Evolutionary conservation across 2,113 vertebrate genomes (phyloP).

Genomic region (Bolborhynchus lineola): DNA sequence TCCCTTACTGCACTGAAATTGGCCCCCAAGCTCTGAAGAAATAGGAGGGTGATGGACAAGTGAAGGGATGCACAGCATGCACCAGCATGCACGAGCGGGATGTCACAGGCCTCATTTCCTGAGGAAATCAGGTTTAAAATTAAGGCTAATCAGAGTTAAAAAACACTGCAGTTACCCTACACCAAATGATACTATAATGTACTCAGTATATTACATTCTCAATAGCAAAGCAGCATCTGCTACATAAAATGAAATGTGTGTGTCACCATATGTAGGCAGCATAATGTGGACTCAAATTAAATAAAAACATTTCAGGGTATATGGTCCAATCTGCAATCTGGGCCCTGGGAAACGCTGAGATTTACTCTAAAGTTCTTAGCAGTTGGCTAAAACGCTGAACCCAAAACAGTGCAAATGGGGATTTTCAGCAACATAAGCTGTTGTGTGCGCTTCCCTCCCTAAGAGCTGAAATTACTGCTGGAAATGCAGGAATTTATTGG

Average conservation of each 20-base stretch:
- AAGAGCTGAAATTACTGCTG: not conserved
- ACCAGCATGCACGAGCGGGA: not conserved
- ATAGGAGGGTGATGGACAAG: not conserved
- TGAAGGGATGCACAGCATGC: rapidly evolving
- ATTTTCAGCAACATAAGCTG: not conserved
- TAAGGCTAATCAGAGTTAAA: constrained; percentile 47
- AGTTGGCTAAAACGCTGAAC: constrained; percentile 13
- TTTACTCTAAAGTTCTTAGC: not conserved
- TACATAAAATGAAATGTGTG: constrained; percentile 44
- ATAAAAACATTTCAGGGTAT: constrained; percentile 46
- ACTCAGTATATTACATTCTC: constrained; percentile 26
- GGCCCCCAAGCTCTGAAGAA: not conserved
- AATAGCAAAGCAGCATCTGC: constrained; percentile 66
- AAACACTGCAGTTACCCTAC: constrained; percentile 13
- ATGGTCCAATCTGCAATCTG: constrained; percentile 56
- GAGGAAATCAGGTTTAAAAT: constrained; percentile 52
- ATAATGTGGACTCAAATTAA: constrained; percentile 54
- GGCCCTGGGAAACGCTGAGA: constrained; percentile 22
- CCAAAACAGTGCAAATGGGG: not conserved
- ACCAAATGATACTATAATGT: constrained; percentile 9
- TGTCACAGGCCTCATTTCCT: constrained; percentile 20
- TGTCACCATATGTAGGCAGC: constrained; percentile 62
- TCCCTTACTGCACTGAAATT: not conserved
- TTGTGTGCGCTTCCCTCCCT: not conserved
- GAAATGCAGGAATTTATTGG: not conserved